Conservation (phyloP, 2,888 invertebrate genomes). For the Blastobasis lacticolella region DNA sequence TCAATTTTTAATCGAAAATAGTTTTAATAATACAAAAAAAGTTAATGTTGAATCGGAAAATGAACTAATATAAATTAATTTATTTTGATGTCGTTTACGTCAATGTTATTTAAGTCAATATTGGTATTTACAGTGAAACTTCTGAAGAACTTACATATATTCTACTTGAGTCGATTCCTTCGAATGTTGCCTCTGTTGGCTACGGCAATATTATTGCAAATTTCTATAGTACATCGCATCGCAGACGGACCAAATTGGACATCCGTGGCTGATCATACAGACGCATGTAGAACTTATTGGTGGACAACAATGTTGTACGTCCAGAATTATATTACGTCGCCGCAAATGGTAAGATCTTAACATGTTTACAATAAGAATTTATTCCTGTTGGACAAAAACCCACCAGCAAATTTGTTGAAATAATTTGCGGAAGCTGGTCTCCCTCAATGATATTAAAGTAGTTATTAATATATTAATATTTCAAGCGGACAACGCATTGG, state of each 20-base stretch:
- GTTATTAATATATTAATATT: no score
- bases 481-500: no score
- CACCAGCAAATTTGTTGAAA: no score
- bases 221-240: slow-evolving; percentile 36
- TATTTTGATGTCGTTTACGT: no score
- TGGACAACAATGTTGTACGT: slow-evolving; percentile 30
- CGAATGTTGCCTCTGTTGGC: slow-evolving; percentile 49
- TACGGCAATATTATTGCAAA: slow-evolving; percentile 35
- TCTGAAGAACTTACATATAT: slow-evolving; percentile 41
- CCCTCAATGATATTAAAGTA: no score
- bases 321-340: slow-evolving; percentile 23
- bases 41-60: background rate
- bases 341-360: slow-evolving; percentile 9
- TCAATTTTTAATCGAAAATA: background rate
- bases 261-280: slow-evolving; percentile 17
- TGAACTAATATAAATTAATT: no score
- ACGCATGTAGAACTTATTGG: slow-evolving; percentile 27
- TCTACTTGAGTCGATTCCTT: slow-evolving; percentile 48
- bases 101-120: no score
- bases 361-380: no score
- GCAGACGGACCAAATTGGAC: slow-evolving; percentile 45
- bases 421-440: no score
- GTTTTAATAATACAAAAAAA: no score
- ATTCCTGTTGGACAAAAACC: no score
- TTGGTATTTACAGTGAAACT: slow-evolving; percentile 34